phyloP scores from a whole-genome alignment of 2,113 vertebrate species.

The Tyrannus savana region DNA sequence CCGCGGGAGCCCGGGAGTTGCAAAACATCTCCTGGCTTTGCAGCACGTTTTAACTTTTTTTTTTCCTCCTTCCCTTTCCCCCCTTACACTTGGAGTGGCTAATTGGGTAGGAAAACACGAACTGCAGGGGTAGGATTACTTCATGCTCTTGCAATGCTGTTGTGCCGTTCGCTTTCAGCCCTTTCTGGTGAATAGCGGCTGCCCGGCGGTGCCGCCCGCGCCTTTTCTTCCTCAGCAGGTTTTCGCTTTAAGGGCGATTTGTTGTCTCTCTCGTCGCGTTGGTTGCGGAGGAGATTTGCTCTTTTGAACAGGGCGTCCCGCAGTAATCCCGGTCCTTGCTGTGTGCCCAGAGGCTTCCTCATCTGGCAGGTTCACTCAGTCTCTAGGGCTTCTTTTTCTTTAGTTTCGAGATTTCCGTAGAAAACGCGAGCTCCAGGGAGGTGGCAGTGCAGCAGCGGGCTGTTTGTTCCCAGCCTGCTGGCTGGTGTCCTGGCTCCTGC shows the following conservation, averaged over 20 bases:
- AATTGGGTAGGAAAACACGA: slow-evolving; percentile 6
- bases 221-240: not conserved
- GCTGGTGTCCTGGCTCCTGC: not conserved
- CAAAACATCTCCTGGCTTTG: not conserved
- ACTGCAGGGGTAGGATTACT: slow-evolving; percentile 51
- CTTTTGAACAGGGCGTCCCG: not conserved
- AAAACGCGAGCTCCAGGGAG: not conserved
- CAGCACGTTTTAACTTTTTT: not conserved
- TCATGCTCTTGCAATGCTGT: slow-evolving; percentile 64
- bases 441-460: accelerated
- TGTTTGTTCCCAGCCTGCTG: not conserved
- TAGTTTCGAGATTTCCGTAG: not conserved
- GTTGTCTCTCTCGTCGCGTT: not conserved
- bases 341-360: not conserved
- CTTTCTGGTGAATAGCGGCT: not conserved
- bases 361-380: not conserved
- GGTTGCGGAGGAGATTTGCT: not conserved
- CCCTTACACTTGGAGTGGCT: slow-evolving; percentile 21
- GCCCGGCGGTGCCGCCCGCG: not conserved
- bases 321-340: not conserved
- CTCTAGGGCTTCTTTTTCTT: not conserved
- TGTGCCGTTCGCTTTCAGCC: not conserved
- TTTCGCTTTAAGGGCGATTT: not conserved
- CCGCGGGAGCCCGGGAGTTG: not conserved
- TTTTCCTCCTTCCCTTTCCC: not conserved